Base-by-base conservation (phyloP, 1,140 invertebrate genomes). In the Odontomachus brunneus region DNA sequence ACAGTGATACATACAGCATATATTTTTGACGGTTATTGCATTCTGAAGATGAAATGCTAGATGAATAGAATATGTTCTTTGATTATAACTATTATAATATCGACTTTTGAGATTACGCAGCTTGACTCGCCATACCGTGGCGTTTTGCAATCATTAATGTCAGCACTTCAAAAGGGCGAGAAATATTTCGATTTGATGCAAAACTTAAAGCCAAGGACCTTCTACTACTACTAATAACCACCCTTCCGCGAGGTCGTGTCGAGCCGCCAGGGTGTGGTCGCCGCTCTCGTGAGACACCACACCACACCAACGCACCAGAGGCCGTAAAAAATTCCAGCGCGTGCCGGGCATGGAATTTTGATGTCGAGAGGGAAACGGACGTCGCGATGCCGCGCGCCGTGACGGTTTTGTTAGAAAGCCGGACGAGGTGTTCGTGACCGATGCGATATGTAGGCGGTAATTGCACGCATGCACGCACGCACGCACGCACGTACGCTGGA, bases 261-360 rank as follows among this genome's bases (percentile, higher is more conserved):
- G 55, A 59, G 44, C 63, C 66, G 86, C 66, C 24, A 53, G 89
- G 90, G 91, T 90, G 91, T 90, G 87, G 88, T 62, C 73, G 62
- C 11, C 49, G 19, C 51, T 67, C 74, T 62, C 38, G 81, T 62
- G 80, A n/a, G n/a, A 82, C 60, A 73, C 60, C 71, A 17, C 19
- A 55, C 12, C 51, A 66, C 63, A 38, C 12, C 26, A 24, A 53
- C 22, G 53, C 62, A 48, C 15, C 67, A 81, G 82, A 85, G 83
- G 72, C 85, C 86, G 86, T 90, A 91, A 91, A 90, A 86, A 91
- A 92, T 93, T 91, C 90, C 89, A 88, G 62, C 89, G 86, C 76
- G 83, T 89, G 88, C 90, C 88, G 67, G 84, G 76, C 78, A 38
- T 83, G 90, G 92, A 91, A 93, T 93, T 92, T 93, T 91, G 89